Evolutionary conservation across 30 jellyfish, hydroid and myxozoan genomes (phyloP), one percentile per base, ranked within the genome.

Genomic region (Chironex yamaguchii): DNA sequence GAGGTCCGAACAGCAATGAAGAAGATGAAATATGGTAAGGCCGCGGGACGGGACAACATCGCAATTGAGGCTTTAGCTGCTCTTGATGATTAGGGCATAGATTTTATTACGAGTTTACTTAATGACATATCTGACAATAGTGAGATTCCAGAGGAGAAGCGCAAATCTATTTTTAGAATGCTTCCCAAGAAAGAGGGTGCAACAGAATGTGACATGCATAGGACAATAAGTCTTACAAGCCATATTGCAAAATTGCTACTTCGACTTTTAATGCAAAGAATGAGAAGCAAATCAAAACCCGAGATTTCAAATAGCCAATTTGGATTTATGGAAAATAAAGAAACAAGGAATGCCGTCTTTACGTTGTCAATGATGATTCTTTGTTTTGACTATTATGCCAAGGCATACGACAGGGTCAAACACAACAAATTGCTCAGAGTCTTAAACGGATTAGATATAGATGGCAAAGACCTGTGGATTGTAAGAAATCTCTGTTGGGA

Each of bases 171-270:
- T n/a, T n/a, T n/a, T n/a, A n/a, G n/a, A n/a, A 25, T 27, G 71
- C 36, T 72, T 17, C 86, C 71, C 9, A 72, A 35, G 86, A 72
- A 72, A 72, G 79, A 4, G 14, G 81, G 86, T 2, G 42, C 86
- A 72, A 34, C 42, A 17, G 86, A 72, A 48, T 72, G 86, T 30
- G 79, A 29, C 4, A 35, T 33, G 35, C 86, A 72, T 48, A 34
- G 71, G 22, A 72, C 86, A 12, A 72, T 70, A 34, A 72, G 86
- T 36, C 42, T 72, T 22, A 72, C 48, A 71, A 72, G 86, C 29
- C 86, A 72, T 36, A 34, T 34, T 22, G 48, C 86, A 36, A 72
- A 72, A 27, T 0, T 72, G 13, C 35, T 72, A 22, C 71, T 72
- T 34, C 2, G 21, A 48, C 20, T 72, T 12, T 12, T 33, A 72